Evolutionary conservation across 2,113 vertebrate genomes (phyloP), one percentile per base, ranked within the genome.

Genomic region (Carassius gibelio): DNA sequence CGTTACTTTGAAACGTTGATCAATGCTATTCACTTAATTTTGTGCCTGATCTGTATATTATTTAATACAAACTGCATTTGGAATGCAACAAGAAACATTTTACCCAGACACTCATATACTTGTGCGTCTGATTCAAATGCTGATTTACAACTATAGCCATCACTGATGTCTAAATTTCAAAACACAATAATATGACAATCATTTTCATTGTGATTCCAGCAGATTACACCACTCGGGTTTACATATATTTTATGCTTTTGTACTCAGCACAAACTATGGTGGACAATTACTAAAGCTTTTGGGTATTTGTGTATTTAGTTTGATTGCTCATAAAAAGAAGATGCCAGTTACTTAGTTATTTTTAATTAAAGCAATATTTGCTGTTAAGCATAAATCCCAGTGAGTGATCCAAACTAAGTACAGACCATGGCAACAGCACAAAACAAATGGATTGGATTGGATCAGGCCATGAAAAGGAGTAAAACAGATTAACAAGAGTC

Each of bases 331-430:
- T 45, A 36, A 75, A 83, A 83, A 30, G 55, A 83, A 75, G 69
- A 84, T 0, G 8, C 45, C 50, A 30, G 1, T 52, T 19, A 2
- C 15, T 84, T 61, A 75, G 74, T 55, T 48, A 5, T 69, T 84
- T 84, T 83, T 72, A 74, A 78, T 78, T 10, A 84, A 69, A 84
- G 36, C 75, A 57, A 85, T 69, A 71, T 85, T 69, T 85, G 30
- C 21, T 62, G 19, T 66, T 77, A 19, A 68, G 42, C 2, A 0
- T 21, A 64, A 84, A 66, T 66, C 74, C 36, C 1, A 0, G 21
- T 61, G 59, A 72, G 19, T 23, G 50, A 57, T 45, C 17, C 21
- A 57, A n/a, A 42, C 75, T 57, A 21, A 78, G 34, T 34, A 75
- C 6, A 69, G 57, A 57, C 30, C 26, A 57, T 19, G 34, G 17